Base-by-base conservation (phyloP, 2,113 vertebrate species). In the Oncorhynchus clarkii region DNA sequence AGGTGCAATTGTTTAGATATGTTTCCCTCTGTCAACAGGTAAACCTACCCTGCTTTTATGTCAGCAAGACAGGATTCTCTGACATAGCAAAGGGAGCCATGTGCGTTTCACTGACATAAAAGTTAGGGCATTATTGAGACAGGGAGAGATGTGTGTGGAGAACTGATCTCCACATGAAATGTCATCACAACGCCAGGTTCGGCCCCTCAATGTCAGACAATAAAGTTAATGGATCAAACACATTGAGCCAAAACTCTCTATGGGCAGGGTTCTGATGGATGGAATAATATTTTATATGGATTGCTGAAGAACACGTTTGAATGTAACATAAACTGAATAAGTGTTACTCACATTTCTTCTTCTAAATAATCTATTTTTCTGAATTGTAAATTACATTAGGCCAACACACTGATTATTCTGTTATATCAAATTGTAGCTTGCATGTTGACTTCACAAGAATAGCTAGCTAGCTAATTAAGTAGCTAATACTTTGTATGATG, bases 191-290 rank as follows among this genome's bases (percentile, higher is more conserved):
- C 89, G 89, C 87, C 84, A 82, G 85, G 79, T 84, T 86, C 87
- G 84, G 86, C 85, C 84, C 91, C 85, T 92, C 90, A 92, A 90
- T 92, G 91, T 92, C 89, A 92, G 70, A 71, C 80, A 78, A 83
- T 73, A 88, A 89, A 89, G 82, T 82, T 82, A 91, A 90, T 86
- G 91, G 92, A 93, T 94, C 92, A 93, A 91, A 91, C 83, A 87
- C 77, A 49, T 70, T 80, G 78, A 87, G 89, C 86, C 89, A 90
- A 84, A 88, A 84, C 81, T 9, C 39, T 45, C 8, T 45, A 87
- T 83, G 82, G 79, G 85, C 82, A 89, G 80, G 75, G 84, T 84
- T 91, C 88, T 91, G 92, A 93, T 86, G 88, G 91, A 88, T 90
- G 87, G 85, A 88, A 86, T 88, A 88, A 86, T 76, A 86, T 85